A percentile compares a stretch with the other conserved stretches of the same genome.
phyloP scores from a whole-genome alignment of 2,888 invertebrate species.

The Zonitis immaculata region DNA sequence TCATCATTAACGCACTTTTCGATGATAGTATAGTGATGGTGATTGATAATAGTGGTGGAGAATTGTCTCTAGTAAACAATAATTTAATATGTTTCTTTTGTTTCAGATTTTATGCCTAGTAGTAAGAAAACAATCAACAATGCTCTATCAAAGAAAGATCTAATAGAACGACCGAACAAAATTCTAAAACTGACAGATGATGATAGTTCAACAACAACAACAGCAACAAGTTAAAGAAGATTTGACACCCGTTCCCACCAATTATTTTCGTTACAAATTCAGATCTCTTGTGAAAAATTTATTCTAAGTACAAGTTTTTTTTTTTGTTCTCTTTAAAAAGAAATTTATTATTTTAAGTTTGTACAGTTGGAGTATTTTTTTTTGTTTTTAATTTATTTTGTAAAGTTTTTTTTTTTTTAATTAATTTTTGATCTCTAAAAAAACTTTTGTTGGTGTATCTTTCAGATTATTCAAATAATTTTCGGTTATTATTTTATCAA shows the following conservation, averaged over 20 bases:
- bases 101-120: constrained; percentile 64
- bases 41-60: neutral
- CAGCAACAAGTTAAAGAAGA: constrained; percentile 10
- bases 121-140: constrained; percentile 51
- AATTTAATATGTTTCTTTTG: constrained; percentile 29
- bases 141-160: constrained; percentile 51
- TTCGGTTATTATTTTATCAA: constrained; percentile 7
- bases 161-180: constrained; percentile 47
- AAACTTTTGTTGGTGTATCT: constrained; percentile 10
- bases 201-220: constrained; percentile 7
- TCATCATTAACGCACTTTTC: constrained; percentile 11
- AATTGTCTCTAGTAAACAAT: neutral
- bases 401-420: constrained; percentile 36
- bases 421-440: constrained; percentile 33
- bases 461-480: constrained; percentile 9
- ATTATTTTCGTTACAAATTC: constrained; percentile 15
- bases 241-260: constrained; percentile 10
- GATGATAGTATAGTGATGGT: neutral
- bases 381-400: constrained; percentile 20
- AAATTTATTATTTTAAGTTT: constrained; percentile 35
- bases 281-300: constrained; percentile 35
- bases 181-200: constrained; percentile 45
- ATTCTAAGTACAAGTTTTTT: constrained; percentile 38
- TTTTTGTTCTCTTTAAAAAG: constrained; percentile 35
- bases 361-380: constrained; percentile 29